Conservation (phyloP, 2,797 vertebrate genomes). For the Vireo griseus region DNA sequence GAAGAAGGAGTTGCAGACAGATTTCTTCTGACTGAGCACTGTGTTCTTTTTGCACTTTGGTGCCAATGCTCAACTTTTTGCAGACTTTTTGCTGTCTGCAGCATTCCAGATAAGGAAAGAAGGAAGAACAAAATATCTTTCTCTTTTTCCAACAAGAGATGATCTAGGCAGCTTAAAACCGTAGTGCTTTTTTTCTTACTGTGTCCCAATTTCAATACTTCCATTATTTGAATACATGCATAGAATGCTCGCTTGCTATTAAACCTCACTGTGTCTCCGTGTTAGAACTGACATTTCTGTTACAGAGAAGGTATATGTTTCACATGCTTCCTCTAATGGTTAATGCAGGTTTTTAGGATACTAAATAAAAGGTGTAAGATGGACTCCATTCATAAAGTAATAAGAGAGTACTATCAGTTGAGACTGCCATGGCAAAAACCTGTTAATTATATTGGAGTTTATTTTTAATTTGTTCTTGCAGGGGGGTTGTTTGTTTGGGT, state of each 20-base stretch:
- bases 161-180: slow-evolving; percentile 78
- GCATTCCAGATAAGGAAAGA: slow-evolving; percentile 69
- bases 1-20: slow-evolving; percentile 57
- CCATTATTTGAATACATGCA: slow-evolving; percentile 57
- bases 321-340: slow-evolving; percentile 51
- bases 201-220: slow-evolving; percentile 60
- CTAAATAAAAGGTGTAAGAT: neutral
- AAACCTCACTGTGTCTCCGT: slow-evolving; percentile 65
- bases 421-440: slow-evolving; percentile 61
- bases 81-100: slow-evolving; percentile 41
- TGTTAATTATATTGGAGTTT: slow-evolving; percentile 66
- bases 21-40: slow-evolving; percentile 60
- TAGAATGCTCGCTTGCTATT: slow-evolving; percentile 68
- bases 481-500: neutral
- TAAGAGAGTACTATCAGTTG: slow-evolving; percentile 18
- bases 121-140: neutral
- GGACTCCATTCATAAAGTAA: slow-evolving; percentile 2
- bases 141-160: slow-evolving; percentile 64
- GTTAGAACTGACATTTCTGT: slow-evolving; percentile 68
- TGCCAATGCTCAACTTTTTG: slow-evolving; percentile 57
- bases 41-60: slow-evolving; percentile 59
- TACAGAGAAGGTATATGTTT: slow-evolving; percentile 41
- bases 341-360: slow-evolving; percentile 50
- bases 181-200: slow-evolving; percentile 76
- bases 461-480: slow-evolving; percentile 21